These are phyloP conservation scores for Pollenia angustigena DNA, from an alignment of 2,888 invertebrate genomes.

Conservation along the genomic window DNA sequence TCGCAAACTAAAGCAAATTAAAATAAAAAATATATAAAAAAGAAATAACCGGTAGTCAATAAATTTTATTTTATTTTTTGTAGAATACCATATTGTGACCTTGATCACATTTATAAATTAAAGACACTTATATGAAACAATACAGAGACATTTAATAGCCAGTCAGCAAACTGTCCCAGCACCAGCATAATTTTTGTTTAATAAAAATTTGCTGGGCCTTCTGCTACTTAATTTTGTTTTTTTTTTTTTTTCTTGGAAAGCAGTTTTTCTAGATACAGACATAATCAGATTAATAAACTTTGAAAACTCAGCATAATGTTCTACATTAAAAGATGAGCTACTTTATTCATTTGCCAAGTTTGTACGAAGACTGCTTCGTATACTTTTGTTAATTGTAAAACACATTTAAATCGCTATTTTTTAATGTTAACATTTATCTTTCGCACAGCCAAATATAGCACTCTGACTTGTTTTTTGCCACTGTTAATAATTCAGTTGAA, in stretches of 20 bases:
- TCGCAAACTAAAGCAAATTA: neutral
- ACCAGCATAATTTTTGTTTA: conserved; percentile 11
- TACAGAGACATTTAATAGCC: neutral
- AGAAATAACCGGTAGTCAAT: conserved; percentile 43
- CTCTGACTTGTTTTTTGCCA: too few species aligned
- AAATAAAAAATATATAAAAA: neutral
- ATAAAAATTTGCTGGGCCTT: neutral
- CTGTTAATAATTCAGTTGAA: too few species aligned
- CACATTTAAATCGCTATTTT: too few species aligned
- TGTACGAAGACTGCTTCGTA: too few species aligned
- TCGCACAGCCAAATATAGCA: too few species aligned
- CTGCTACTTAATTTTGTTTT: neutral
- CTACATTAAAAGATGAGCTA: too few species aligned
- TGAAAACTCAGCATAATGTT: too few species aligned
- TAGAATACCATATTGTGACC: conserved; percentile 28
- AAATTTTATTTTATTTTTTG: conserved; percentile 18
- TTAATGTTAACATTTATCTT: too few species aligned
- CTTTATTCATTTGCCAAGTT: too few species aligned
- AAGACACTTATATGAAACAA: conserved; percentile 1
- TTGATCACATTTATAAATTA: conserved; percentile 34
- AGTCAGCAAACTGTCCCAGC: neutral
- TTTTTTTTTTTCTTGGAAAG: neutral
- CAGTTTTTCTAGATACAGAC: too few species aligned
- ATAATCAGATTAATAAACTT: too few species aligned
- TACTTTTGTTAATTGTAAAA: too few species aligned